phyloP scores from a whole-genome alignment of 2,888 invertebrate genomes.

The Celastrina argiolus region DNA sequence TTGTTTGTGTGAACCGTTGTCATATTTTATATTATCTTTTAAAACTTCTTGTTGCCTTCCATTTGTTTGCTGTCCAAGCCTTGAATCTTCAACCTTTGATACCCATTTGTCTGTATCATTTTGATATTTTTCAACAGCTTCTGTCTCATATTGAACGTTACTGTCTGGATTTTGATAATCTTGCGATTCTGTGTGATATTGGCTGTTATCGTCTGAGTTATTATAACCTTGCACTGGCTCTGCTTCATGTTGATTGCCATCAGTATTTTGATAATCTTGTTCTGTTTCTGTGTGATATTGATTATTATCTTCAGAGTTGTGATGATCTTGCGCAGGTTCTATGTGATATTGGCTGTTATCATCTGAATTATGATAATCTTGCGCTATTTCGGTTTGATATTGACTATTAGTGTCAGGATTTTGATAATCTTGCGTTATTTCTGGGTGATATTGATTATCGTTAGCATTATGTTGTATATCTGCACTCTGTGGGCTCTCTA shows the following conservation, averaged over 20 bases:
- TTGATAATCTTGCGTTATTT: neutral
- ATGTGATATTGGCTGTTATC: neutral
- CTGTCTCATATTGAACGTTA: neutral
- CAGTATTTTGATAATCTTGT: constrained; percentile 1
- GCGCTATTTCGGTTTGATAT: neutral
- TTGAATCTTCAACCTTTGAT: neutral
- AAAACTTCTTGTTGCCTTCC: neutral
- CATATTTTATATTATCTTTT: neutral
- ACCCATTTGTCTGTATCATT: neutral
- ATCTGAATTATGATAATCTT: neutral
- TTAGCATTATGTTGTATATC: neutral
- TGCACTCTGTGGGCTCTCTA: constrained; percentile 14
- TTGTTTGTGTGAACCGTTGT: neutral
- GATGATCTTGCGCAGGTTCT: neutral
- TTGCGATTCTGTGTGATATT: neutral
- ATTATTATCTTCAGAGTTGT: neutral
- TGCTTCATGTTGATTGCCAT: neutral
- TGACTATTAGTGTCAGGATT: neutral
- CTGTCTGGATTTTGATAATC: neutral
- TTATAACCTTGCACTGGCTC: no score
- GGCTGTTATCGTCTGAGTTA: neutral
- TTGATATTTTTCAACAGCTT: neutral
- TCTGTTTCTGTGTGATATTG: neutral
- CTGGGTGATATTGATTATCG: neutral
- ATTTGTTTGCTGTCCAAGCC: neutral